Conservation (phyloP, 2,113 vertebrate genomes). For the Columbina picui region DNA sequence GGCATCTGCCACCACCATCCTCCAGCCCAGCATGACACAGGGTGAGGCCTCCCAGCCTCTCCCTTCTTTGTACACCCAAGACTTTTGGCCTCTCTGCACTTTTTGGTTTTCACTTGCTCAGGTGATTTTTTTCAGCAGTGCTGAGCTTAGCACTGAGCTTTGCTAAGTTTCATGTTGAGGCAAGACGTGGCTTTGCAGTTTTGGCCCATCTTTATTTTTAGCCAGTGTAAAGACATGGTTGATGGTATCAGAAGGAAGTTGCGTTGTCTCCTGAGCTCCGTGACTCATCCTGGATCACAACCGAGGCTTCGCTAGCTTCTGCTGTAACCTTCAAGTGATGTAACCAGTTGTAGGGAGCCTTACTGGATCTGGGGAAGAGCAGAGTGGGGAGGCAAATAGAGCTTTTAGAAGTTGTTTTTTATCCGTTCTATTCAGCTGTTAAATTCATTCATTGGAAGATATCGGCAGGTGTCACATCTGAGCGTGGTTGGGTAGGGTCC, state of each 20-base stretch:
- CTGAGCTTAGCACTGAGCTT: not conserved
- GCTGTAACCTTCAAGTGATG: not conserved
- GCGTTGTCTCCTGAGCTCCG: not conserved
- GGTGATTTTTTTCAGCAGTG: not conserved
- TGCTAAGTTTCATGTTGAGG: not conserved
- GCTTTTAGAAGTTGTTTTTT: not conserved
- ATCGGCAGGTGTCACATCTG: not conserved
- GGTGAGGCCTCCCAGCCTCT: not conserved
- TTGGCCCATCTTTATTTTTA: constrained; percentile 49
- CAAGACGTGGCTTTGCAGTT: not conserved
- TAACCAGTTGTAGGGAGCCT: not conserved
- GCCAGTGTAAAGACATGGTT: not conserved
- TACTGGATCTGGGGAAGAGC: not conserved
- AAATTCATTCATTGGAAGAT: not conserved
- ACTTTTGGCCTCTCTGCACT: not conserved
- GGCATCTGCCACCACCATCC: not conserved
- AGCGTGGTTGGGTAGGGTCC: not conserved
- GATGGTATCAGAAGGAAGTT: constrained; percentile 48
- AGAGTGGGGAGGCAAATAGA: not conserved
- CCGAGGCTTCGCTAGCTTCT: not conserved
- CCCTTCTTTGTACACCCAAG: not conserved
- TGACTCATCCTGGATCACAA: constrained; percentile 53
- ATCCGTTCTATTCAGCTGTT: not conserved
- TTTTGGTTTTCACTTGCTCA: not conserved
- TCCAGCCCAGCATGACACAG: not conserved